Conservation (phyloP, 2,888 invertebrate genomes). For the Drosophila kanekoi region DNA sequence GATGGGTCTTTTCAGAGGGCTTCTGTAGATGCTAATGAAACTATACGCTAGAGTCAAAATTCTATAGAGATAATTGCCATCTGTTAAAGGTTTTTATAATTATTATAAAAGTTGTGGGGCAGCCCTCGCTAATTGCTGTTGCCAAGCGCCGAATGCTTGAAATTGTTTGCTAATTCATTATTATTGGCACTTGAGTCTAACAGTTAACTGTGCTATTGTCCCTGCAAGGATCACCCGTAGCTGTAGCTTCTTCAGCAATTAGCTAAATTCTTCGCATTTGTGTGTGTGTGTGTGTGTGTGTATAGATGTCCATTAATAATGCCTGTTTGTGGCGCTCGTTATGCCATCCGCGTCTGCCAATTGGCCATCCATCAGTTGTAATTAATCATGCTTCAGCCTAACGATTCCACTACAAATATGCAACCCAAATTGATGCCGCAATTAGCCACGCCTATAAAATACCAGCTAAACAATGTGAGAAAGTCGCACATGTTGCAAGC, state of each 20-base stretch:
- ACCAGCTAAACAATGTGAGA: constrained; percentile 37
- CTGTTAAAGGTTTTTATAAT: background rate
- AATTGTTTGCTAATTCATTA: constrained; percentile 79
- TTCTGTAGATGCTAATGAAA: too few species aligned
- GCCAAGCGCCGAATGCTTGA: constrained; percentile 38
- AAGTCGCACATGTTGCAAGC: constrained; percentile 37
- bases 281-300: constrained; percentile 32
- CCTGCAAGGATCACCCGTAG: constrained; percentile 31
- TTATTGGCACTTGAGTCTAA: constrained; percentile 70
- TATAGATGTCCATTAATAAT: constrained; percentile 71
- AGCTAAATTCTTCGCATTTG: constrained; percentile 37
- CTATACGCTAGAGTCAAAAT: background rate
- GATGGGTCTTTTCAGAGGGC: too few species aligned
- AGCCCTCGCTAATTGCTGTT: constrained; percentile 29
- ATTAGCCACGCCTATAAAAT: constrained; percentile 49
- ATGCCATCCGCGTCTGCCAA: constrained; percentile 64
- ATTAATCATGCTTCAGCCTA: constrained; percentile 76
- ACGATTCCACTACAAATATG: constrained; percentile 58
- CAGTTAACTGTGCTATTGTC: constrained; percentile 39
- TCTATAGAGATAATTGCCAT: background rate
- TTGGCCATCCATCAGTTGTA: constrained; percentile 80
- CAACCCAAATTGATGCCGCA: constrained; percentile 59
- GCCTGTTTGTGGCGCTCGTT: constrained; percentile 55
- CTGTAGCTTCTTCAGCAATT: constrained; percentile 60
- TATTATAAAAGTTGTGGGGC: constrained; percentile 6